Evolutionary conservation across 2,888 invertebrate genomes (phyloP).

Genomic region (Physocephala rufipes): DNA sequence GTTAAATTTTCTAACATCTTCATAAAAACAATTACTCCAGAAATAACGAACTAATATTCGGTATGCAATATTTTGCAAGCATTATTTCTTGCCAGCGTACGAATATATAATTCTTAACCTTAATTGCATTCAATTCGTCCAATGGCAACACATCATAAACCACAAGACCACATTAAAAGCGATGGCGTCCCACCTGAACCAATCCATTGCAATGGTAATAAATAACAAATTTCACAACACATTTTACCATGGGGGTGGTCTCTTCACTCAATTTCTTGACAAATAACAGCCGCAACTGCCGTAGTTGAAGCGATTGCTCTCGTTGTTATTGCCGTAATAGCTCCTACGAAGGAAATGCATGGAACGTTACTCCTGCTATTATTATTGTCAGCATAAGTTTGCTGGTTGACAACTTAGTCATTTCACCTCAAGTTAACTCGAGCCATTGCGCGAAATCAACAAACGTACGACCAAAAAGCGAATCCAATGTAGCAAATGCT

Average conservation of each 20-base stretch:
- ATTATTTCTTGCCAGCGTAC: not conserved
- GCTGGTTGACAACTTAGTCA: constrained; percentile 55
- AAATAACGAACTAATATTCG: constrained; percentile 25
- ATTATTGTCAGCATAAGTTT: constrained; percentile 59
- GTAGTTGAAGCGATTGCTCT: constrained; percentile 45
- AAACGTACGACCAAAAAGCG: too few species aligned
- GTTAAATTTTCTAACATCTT: too few species aligned
- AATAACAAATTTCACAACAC: constrained; percentile 36
- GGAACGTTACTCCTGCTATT: constrained; percentile 37
- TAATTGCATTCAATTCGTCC: constrained; percentile 6
- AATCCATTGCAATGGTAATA: constrained; percentile 14
- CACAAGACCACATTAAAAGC: constrained; percentile 32
- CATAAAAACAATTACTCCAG: constrained; percentile 39
- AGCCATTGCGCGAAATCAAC: not conserved
- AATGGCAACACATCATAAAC: constrained; percentile 32
- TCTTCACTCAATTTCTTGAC: constrained; percentile 40
- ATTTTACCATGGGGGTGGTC: constrained; percentile 38
- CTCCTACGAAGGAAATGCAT: too few species aligned
- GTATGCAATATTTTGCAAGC: not conserved
- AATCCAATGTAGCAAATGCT: too few species aligned
- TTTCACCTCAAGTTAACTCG: not conserved
- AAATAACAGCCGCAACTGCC: constrained; percentile 41
- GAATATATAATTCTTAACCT: not conserved
- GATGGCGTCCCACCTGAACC: constrained; percentile 18
- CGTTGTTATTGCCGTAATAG: constrained; percentile 44